Base-by-base conservation (phyloP, 2,797 vertebrate genomes). In the Acrossocheilus wenchowensis region DNA sequence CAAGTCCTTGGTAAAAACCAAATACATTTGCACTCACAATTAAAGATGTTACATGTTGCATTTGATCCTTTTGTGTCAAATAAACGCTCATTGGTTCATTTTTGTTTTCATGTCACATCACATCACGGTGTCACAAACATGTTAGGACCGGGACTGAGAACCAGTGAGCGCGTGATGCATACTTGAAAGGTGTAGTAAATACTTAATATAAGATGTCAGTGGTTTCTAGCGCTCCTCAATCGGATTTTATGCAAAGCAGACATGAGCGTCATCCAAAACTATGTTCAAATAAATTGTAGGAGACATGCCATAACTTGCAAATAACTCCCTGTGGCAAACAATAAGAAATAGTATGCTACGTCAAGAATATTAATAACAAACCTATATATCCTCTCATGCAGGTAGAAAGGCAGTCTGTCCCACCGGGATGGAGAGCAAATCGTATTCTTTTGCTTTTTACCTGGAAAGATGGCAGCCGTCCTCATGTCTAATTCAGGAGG, bases 401-500 rank as follows among this genome's bases (percentile, higher is more conserved):
- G 41, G 54, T 50, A 41, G 45, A 84, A 45, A 77, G 41, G 6
- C 57, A 14, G 43, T 36, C 72, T 83, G 72, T 83, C 82, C 8
- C 57, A 57, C 14, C 36, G 21, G 66, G 60, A 68, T 30, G n/a
- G 41, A 52, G 12, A 48, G 62, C n/a, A 39, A 26, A 84, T 66
- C 52, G 17, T 64, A 60, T 78, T 66, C n/a, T 84, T 81, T 72
- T 45, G 17, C 84, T 71, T 45, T 81, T 81, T 73, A 86, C 77
- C 69, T 86, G 77, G 30, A 81, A 86, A 52, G 68, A 80, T 74
- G 64, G 77, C 75, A 86, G 77, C 30, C 54, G 4, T 39, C 52
- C 85, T 80, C 77, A 81, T 74, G 85, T 72, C 77, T 80, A 81
- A 74, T 81, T 74, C 78, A 80, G 26, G 66, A 72, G 43, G 69